Evolutionary conservation across 2,113 vertebrate species (phyloP), one percentile per base, ranked within the genome.

Genomic region (Dendrocopos noguchii): DNA sequence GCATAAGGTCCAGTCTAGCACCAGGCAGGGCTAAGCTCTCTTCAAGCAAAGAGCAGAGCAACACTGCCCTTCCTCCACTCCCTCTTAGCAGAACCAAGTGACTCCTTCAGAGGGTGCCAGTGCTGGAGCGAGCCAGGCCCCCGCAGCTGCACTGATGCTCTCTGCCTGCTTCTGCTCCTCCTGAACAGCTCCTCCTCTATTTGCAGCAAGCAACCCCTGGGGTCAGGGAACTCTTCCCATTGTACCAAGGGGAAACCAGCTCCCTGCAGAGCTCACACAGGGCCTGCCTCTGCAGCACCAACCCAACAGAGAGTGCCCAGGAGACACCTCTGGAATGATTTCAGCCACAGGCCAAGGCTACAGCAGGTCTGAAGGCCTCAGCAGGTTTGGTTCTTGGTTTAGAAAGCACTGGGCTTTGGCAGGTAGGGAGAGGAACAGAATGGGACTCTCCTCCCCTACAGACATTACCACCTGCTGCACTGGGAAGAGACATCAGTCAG

Each of bases 1-100:
- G 98, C 98, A 99, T 98, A 99, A 98, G 99, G 98, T 97, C 98
- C 97, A 98, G 95, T 98, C 97, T 97, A 97, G 98, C 97, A 98
- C 70, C 88, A 91, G 97, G 95, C 91, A 98, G 97, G 91, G 84
- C 88, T 87, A 97, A 90, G 90, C 56, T 91, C 90, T 78, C 86
- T 72, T 96, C 94, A 94, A 96, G 96, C 96, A 70, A 95, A 98
- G 96, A 97, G 95, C 97, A 97, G 94, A 96, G 87, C 77, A 95
- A 97, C 84, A 97, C 77, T 97, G 96, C 92, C 97, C 96, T 96
- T 97, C 97, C 92, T 97, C 93, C 93, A 98, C 92, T 97, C 97
- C 84, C 95, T 97, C 73, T 97, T 97, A 96, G 97, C 94, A 94
- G 95, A 44, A 96, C 97, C 95, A 96, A 96, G 94, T 70, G 95